phyloP scores from a whole-genome alignment of 2,888 invertebrate genomes.

The Nycteola revayana region DNA sequence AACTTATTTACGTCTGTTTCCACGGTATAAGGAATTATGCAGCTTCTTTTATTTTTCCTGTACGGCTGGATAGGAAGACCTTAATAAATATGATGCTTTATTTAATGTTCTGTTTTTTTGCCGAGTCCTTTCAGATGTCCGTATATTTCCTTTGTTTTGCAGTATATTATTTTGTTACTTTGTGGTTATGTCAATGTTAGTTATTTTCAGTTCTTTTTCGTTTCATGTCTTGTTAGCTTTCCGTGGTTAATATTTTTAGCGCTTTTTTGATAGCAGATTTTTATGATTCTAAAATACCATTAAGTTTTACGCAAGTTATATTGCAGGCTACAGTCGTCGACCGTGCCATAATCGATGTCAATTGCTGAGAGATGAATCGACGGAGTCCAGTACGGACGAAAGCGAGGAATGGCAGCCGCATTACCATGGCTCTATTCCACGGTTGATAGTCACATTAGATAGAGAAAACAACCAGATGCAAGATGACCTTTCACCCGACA shows the following conservation, averaged over 20 bases:
- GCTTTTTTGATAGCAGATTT: too few species aligned
- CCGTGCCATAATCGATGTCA: slow-evolving; percentile 55
- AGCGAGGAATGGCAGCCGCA: slow-evolving; percentile 61
- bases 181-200: too few species aligned
- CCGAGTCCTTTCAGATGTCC: not conserved
- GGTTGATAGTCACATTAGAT: slow-evolving; percentile 68
- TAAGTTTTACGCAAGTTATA: slow-evolving; percentile 33
- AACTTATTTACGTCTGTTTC: too few species aligned
- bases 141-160: slow-evolving; percentile 4
- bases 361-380: slow-evolving; percentile 58
- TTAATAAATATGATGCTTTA: too few species aligned
- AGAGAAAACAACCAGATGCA: slow-evolving; percentile 62
- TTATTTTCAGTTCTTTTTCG: too few species aligned
- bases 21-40: too few species aligned
- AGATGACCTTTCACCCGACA: slow-evolving; percentile 66
- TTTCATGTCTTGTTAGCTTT: too few species aligned
- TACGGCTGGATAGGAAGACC: too few species aligned
- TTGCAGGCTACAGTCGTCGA: slow-evolving; percentile 68
- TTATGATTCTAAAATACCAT: too few species aligned
- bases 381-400: slow-evolving; percentile 70
- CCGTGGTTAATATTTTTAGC: too few species aligned
- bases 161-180: slow-evolving; percentile 3
- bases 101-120: slow-evolving; percentile 10
- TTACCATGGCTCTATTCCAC: slow-evolving; percentile 69
- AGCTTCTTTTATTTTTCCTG: too few species aligned